Evolutionary conservation across 64 coral and sea anemone genomes (phyloP), one percentile per base, ranked within the genome.

Genomic region (Dendrophyllia cribrosa): DNA sequence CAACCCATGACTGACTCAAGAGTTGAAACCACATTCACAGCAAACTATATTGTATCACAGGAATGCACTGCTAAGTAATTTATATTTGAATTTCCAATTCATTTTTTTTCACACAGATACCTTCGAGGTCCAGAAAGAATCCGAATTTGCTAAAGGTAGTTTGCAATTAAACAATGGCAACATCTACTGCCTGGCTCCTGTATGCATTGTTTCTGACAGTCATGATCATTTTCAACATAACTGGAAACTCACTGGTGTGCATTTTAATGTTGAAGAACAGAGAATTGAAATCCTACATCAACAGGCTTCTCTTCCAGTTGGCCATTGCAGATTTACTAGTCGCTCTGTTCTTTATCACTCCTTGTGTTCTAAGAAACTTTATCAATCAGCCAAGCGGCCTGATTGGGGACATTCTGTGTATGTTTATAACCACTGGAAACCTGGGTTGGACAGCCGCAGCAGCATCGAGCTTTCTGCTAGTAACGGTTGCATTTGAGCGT

Each of bases 281-380:
- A 51, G 25, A 22, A 10, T 43, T 93, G 47, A 75, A 65, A 25
- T 86, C 91, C 4, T 74, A 88, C 8, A 86, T 95, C 43, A 89
- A 95, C 79, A 85, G 65, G 23, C 93, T 95, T 53, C 72, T 95
- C 6, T 67, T 90, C 7, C 70, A 95, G 49, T 23, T 95, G 16
- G 93, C 93, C 8, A 13, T 90, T 4, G 63, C 75, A 23, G 93
- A 95, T 58, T 59, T 95, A n/a, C 51, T 93, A 9, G 58, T 77
- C 3, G 91, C 81, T 34, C 22, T 87, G 2, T 87, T 93, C 15
- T 66, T 77, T 17, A 65, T 93, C 9, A 22, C 58, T 46, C 91
- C 81, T 24, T 50, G 50, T 13, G 19, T 87, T 24, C 9, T 86
- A 15, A 70, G 44, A 19, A 70, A 65, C 48, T 66, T 93, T 43